Evolutionary conservation across 1,140 invertebrate species (phyloP).

Genomic region (Zophobas atratus): DNA sequence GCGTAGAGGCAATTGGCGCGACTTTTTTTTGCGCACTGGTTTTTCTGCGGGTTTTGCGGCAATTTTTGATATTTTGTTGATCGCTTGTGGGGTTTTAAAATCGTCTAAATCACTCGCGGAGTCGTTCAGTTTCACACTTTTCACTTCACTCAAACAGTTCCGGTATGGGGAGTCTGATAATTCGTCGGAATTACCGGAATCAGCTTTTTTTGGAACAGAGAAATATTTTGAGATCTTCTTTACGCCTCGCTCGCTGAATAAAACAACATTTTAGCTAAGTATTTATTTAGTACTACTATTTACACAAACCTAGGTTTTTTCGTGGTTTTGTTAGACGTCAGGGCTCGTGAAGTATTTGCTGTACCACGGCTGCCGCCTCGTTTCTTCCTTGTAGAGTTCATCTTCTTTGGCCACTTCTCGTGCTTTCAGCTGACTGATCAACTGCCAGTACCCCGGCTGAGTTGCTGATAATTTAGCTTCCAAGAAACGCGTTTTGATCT

Average conservation of each 20-base stretch:
- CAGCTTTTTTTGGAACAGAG: slow-evolving; percentile 15
- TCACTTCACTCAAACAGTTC: slow-evolving; percentile 49
- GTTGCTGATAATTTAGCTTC: background rate
- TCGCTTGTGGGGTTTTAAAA: slow-evolving; percentile 57
- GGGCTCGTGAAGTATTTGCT: slow-evolving; percentile 56
- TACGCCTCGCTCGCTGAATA: slow-evolving; percentile 30
- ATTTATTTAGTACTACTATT: slow-evolving; percentile 14
- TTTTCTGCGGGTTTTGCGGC: slow-evolving; percentile 17
- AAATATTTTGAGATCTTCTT: slow-evolving; percentile 56
- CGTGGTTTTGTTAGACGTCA: slow-evolving; percentile 50
- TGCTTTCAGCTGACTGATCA: slow-evolving; percentile 36
- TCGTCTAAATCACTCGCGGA: slow-evolving; percentile 61
- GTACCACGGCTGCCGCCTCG: slow-evolving; percentile 57
- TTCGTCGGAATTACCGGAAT: slow-evolving; percentile 6
- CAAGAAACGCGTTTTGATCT: slow-evolving; percentile 10
- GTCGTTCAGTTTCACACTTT: slow-evolving; percentile 46
- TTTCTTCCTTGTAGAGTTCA: slow-evolving; percentile 50
- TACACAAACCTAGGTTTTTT: slow-evolving; percentile 52
- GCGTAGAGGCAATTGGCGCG: slow-evolving; percentile 44
- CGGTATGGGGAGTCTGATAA: slow-evolving; percentile 56
- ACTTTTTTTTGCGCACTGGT: too few relatives aligned
- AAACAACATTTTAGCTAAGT: slow-evolving; percentile 23
- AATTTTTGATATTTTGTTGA: slow-evolving; percentile 52
- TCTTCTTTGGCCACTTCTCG: slow-evolving; percentile 55
- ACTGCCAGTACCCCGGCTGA: slow-evolving; percentile 4